Base-by-base conservation (phyloP, 2,888 invertebrate genomes). In the Melolontha melolontha region DNA sequence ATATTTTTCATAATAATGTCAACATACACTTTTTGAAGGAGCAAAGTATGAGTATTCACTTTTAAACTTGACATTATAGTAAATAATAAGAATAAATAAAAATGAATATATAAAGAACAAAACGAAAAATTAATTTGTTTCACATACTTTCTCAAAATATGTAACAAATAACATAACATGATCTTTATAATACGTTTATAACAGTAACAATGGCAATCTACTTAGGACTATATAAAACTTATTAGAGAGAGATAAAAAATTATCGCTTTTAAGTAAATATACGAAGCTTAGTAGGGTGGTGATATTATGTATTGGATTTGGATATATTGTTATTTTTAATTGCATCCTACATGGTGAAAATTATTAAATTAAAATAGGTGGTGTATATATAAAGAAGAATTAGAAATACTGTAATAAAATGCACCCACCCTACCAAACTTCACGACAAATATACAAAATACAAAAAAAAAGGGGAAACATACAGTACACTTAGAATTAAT, bases 401-500 rank as follows among this genome's bases (percentile, higher is more conserved):
- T 62, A 50, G 50, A 49, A 62, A 66, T 42, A n/a, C 42, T 42
- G 57, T 66, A 67, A 71, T 70, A 55, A 70, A 68, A 71, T 74
- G 78, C 82, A 82, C 82, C 82, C 82, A 82, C 81, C 83, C 83
- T 83, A 83, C 82, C 81, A 83, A 83, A 81, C 80, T 75, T 75
- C 41, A 42, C 64, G 67, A 49, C 78, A 79, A 78, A 76, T 70
- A 64, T 66, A 71, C 63, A 71, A 70, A 67, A 67, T 65, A 68
- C 42, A 52, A 71, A 67, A 71, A 69, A 66, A 71, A 71, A 70
- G 22, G 49, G 10, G 14, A 47, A 44, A 54, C 49, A 55, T 34
- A 64, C 47, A 22, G 54, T 64, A 63, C 39, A 67, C 47, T 63
- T 55, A 64, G 11, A 64, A 64, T 51, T 52, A 51, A 7, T 40